Percentiles rank a stretch among this genome's conserved stretches.
Evolutionary conservation across 2,113 vertebrate genomes (phyloP).

Genomic region (Leucopsar rothschildi): DNA sequence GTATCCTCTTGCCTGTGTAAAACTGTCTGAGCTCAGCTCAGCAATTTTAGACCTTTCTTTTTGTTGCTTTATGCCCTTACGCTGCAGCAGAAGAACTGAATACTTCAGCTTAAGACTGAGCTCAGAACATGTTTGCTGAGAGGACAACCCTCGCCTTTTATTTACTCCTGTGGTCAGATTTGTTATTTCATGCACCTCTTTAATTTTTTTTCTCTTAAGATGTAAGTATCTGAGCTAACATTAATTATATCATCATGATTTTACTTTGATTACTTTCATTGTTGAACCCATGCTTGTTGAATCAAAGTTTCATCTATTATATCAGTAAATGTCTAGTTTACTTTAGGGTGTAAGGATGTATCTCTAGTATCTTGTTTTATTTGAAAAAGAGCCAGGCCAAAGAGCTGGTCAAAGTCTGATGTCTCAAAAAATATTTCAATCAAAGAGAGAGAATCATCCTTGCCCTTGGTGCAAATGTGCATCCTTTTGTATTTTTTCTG

Average conservation of each 20-base stretch:
- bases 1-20: neutral
- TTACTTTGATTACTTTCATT: neutral
- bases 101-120: neutral
- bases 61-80: neutral
- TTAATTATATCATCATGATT: neutral
- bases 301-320: neutral
- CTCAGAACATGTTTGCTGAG: neutral
- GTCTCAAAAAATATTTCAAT: neutral
- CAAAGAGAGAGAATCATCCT: neutral
- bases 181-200: neutral
- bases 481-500: neutral
- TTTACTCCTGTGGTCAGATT: neutral
- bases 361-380: neutral
- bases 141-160: fast-evolving
- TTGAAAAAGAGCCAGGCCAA: neutral
- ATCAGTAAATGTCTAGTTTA: neutral
- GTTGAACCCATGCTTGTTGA: neutral
- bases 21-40: neutral
- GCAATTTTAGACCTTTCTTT: neutral
- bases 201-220: neutral
- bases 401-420: neutral
- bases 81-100: neutral
- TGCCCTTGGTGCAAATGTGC: neutral
- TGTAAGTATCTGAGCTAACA: neutral
- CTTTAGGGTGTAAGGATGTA: neutral